These are phyloP conservation scores for Champsocephalus esox DNA, from an alignment of 2,797 vertebrate genomes.

Conservation along the genomic window DNA sequence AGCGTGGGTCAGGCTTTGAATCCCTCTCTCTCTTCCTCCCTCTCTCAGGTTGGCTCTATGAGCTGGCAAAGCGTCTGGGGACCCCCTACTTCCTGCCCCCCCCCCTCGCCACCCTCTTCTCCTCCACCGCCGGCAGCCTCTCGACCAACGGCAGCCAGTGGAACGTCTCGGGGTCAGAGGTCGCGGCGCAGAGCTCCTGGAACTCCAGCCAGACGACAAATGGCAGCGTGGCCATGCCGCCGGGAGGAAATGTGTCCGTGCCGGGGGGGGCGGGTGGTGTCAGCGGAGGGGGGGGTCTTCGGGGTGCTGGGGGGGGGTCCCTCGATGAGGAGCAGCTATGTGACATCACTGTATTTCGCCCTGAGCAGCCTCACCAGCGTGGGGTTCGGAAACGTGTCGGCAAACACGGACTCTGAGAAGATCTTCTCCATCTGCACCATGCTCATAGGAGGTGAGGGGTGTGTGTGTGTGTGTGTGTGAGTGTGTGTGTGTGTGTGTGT, in stretches of 20 bases:
- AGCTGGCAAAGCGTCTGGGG: slow-evolving; percentile 86
- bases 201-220: slow-evolving; percentile 78
- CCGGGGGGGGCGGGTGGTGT: slow-evolving; percentile 26
- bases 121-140: slow-evolving; percentile 47
- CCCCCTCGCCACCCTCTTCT: slow-evolving; percentile 55
- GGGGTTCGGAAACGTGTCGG: slow-evolving; percentile 93
- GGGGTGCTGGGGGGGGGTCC: slow-evolving; percentile 85
- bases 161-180: slow-evolving; percentile 65
- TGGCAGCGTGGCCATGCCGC: slow-evolving; percentile 48
- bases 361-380: slow-evolving; percentile 94
- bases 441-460: slow-evolving; percentile 90
- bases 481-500: not conserved
- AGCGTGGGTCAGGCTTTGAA: no score
- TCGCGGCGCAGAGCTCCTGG: slow-evolving; percentile 59
- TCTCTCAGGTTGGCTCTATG: slow-evolving; percentile 88
- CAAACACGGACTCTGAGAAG: slow-evolving; percentile 95
- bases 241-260: slow-evolving; percentile 15
- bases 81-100: slow-evolving; percentile 83
- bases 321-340: slow-evolving; percentile 90
- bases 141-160: slow-evolving; percentile 68
- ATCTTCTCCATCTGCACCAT: slow-evolving; percentile 99
- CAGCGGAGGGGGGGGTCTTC: not conserved
- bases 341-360: slow-evolving; percentile 94
- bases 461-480: not conserved
- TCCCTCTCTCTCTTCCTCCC: not conserved